Evolutionary conservation across 2,113 vertebrate genomes (phyloP), one percentile per base, ranked within the genome.

Genomic region (Halcyon senegalensis): DNA sequence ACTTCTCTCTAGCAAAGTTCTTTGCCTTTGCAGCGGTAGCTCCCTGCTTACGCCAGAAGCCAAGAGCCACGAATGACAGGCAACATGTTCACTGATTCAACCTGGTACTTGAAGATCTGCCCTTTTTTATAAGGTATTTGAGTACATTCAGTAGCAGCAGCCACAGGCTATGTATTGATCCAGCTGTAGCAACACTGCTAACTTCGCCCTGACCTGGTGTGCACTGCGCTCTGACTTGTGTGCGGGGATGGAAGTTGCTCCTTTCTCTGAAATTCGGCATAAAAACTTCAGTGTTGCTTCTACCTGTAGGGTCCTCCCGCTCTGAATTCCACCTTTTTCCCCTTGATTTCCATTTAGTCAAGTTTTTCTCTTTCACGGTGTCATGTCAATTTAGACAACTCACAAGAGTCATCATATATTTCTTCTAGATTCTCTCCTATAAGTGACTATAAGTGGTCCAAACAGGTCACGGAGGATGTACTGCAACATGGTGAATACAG

Each of bases 401-500:
- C 58, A 85, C 9, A 24, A 39, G 8, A 74, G 5, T 24, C 39
- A 30, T 72, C n/a, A 7, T 13, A 1, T 28, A 12, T 66, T 87
- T 91, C 58, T 24, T 35, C 58, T 18, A 39, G 18, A 7, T 4
- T 84, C 11, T 72, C n/a, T 84, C 67, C 46, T 28, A 27, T 5
- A 41, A 10, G 12, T 28, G 8, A 37, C 58, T 37, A 20, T 24
- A 12, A 6, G 10, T 53, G 48, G 43, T 70, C 51, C 62, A 67
- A 78, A 37, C 3, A 56, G 56, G 25, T 27, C 56, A 43, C 12
- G 37, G 17, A 76, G n/a, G 17, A 58, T 41, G 31, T 31, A 20
- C 4, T 18, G 27, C 50, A 44, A 9, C 0, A 0, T 1, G 9
- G 17, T 30, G 37, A 63, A 67, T 25, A 39, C 17, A 39, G 20